Evolutionary conservation across 2,797 vertebrate species (phyloP).

Genomic region (Anableps anableps): DNA sequence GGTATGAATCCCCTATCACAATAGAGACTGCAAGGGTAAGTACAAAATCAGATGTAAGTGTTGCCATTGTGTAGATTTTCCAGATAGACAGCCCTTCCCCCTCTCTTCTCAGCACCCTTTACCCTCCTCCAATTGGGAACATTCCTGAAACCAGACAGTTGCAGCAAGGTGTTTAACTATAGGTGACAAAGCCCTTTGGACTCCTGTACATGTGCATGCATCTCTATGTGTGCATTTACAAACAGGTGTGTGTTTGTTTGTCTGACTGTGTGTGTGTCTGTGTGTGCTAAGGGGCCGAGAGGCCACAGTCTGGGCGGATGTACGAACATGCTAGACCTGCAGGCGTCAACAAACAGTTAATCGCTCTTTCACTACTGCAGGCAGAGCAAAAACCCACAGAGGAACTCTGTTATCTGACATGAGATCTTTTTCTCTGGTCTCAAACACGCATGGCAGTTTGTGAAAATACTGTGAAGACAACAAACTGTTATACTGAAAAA

Average conservation of each 20-base stretch:
- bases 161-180: slow-evolving; percentile 57
- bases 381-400: slow-evolving; percentile 49
- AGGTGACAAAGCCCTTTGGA: slow-evolving; percentile 66
- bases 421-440: slow-evolving; percentile 27
- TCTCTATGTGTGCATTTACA: slow-evolving; percentile 16
- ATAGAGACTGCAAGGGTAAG: not conserved
- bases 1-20: not conserved
- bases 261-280: slow-evolving; percentile 8
- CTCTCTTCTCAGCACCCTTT: slow-evolving; percentile 38
- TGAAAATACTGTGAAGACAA: slow-evolving; percentile 24
- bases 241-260: slow-evolving; percentile 25
- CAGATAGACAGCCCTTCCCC: slow-evolving; percentile 42
- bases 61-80: slow-evolving; percentile 48
- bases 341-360: slow-evolving; percentile 74
- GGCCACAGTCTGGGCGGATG: slow-evolving; percentile 57
- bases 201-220: slow-evolving; percentile 17
- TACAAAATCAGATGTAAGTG: not conserved
- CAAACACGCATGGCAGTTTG: slow-evolving; percentile 25
- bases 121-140: slow-evolving; percentile 57
- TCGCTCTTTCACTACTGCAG: slow-evolving; percentile 45
- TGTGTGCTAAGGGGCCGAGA: slow-evolving; percentile 26
- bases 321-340: slow-evolving; percentile 57
- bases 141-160: slow-evolving; percentile 72
- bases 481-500: not conserved
- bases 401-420: slow-evolving; percentile 47